Evolutionary conservation across 2,113 vertebrate genomes (phyloP).

Genomic region (Proterorhinus semilunaris): DNA sequence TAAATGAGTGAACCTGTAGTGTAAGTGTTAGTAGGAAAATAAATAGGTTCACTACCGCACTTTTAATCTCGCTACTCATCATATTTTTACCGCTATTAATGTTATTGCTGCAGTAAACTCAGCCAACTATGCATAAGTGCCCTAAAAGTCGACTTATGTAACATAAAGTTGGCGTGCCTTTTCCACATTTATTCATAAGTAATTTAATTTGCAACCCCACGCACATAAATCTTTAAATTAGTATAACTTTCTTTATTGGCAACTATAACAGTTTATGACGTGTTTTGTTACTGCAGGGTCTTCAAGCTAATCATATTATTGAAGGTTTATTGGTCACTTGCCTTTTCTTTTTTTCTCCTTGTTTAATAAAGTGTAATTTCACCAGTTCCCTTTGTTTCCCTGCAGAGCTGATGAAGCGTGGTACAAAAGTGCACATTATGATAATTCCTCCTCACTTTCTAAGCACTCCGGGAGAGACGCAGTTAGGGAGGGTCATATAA

Average conservation of each 20-base stretch:
- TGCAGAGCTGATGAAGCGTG: not conserved
- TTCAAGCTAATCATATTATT: slow-evolving; percentile 12
- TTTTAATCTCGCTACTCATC: not conserved
- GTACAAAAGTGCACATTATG: not conserved
- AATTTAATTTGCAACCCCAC: not conserved
- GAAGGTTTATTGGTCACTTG: slow-evolving; percentile 6
- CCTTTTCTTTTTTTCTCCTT: too few species aligned
- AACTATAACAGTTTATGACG: not conserved
- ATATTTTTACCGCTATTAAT: not conserved
- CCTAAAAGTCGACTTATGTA: not conserved
- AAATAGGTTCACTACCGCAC: not conserved
- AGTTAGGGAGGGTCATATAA: slow-evolving; percentile 31
- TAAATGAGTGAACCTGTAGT: too few species aligned
- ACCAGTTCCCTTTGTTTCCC: slow-evolving; percentile 1
- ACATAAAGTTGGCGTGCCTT: not conserved
- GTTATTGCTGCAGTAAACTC: not conserved
- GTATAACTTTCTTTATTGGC: not conserved
- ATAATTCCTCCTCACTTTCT: slow-evolving; percentile 39
- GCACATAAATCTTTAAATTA: not conserved
- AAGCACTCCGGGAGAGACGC: slow-evolving; percentile 10
- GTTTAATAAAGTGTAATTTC: slow-evolving; percentile 12
- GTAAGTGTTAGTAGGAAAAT: too few species aligned
- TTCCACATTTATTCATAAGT: not conserved
- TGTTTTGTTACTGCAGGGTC: not conserved
- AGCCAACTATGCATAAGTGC: not conserved